These are phyloP conservation scores for Lanius ludovicianus DNA, from an alignment of 2,113 vertebrate species.

Conservation along the genomic window DNA sequence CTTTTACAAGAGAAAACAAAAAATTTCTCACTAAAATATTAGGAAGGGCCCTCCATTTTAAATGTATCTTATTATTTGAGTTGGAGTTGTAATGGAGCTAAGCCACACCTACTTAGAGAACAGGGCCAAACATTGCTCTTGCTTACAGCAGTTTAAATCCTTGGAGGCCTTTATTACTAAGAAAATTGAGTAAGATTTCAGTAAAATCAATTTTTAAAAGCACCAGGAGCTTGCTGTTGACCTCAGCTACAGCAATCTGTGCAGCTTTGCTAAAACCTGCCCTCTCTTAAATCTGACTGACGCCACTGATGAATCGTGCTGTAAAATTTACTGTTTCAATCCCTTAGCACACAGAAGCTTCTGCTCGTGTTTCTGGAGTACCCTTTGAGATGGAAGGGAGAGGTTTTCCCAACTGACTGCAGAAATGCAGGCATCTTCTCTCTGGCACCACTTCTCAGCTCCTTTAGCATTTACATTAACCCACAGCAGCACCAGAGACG, in stretches of 20 bases:
- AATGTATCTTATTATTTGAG: constrained; percentile 40
- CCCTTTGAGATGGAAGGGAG: neutral
- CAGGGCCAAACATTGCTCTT: constrained; percentile 24
- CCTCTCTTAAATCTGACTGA: constrained; percentile 63
- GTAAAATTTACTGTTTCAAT: constrained; percentile 59
- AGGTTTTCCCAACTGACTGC: neutral
- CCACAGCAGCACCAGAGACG: neutral
- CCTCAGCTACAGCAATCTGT: constrained; percentile 66
- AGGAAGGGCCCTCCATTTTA: neutral
- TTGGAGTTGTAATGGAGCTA: constrained; percentile 31
- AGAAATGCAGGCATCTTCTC: neutral
- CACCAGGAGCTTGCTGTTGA: constrained; percentile 68
- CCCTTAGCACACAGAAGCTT: neutral
- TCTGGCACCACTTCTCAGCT: neutral
- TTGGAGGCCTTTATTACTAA: constrained; percentile 64
- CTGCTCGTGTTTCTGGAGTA: constrained; percentile 43
- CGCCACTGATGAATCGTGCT: constrained; percentile 61
- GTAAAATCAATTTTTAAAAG: constrained; percentile 77
- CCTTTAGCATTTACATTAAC: neutral
- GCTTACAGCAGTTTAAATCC: constrained; percentile 58
- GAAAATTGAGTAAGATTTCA: constrained; percentile 73
- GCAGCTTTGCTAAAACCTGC: constrained; percentile 67
- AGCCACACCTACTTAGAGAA: constrained; percentile 47
- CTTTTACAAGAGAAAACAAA: neutral
- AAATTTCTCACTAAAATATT: neutral